Base-by-base conservation (phyloP, 35 echinoderm and acorn worm species). In the Apostichopus californicus region DNA sequence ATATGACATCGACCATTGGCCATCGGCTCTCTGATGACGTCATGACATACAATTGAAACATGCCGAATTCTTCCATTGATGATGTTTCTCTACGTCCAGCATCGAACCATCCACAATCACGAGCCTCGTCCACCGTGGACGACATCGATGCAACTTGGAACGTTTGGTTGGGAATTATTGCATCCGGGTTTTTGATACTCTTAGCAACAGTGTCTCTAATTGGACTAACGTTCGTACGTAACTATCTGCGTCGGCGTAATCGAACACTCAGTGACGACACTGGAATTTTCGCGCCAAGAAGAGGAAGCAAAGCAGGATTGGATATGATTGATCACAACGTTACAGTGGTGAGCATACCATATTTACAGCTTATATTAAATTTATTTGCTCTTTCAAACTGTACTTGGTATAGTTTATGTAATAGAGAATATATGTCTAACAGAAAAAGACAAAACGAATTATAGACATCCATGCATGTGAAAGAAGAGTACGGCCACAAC, bases 261-360 rank as follows among this genome's bases (percentile, higher is more conserved):
- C 66, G 86, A 66, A 95, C 94, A 9, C 79, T 95, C 57, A 95
- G 94, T 80, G 90, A 92, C 34, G 94, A 95, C 59, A 95, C 94
- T 24, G 94, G 94, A 1, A 88, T 93, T 34, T 95, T 95, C 57
- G 79, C 94, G 10, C 94, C 94, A 17, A 92, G 91, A 83, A 92
- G 94, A 88, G 94, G 94, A 23, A 95, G 94, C 46, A 95, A 95
- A 79, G 94, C 94, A 14, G 94, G 94, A 5, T 83, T 95, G 34
- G 94, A 95, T 73, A 95, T 95, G 94, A 95, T 95, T 18, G 94
- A 95, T 26, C 77, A 91, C 8, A 77, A 91, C n/a, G 77, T 79
- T 5, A 91, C 52, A 78, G 89, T 91, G 89, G 89, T 91, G 79
- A 91, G 71, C n/a, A 7, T 22, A 75, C 58, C 58, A 61, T 9